Conservation (phyloP, 1,140 invertebrate genomes). For the Aporrectodea caliginosa region DNA sequence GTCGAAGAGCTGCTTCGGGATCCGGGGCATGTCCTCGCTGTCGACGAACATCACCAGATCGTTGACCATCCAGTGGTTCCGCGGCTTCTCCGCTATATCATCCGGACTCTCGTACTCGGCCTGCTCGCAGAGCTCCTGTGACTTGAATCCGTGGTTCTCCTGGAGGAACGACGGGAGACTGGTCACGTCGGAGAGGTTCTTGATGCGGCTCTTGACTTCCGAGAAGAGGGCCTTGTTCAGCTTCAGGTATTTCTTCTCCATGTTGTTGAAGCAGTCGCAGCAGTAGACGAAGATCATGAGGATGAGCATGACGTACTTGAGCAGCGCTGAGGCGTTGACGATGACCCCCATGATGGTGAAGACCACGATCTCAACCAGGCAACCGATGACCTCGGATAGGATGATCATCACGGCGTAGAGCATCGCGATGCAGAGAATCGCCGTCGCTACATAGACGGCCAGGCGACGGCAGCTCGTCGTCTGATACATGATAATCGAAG, state of each 20-base stretch:
- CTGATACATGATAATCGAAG: background rate
- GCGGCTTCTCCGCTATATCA: conserved; percentile 41
- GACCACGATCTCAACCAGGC: conserved; percentile 47
- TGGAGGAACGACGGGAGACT: conserved; percentile 49
- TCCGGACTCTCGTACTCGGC: conserved; percentile 32
- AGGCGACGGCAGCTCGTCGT: conserved; percentile 28
- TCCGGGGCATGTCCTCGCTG: conserved; percentile 50
- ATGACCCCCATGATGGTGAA: conserved; percentile 56
- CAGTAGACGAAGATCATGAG: conserved; percentile 53
- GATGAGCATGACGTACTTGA: conserved; percentile 51
- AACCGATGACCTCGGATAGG: conserved; percentile 44
- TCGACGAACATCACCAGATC: conserved; percentile 51
- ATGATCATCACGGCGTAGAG: conserved; percentile 46
- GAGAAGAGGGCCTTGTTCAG: conserved; percentile 50
- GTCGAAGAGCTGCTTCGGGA: conserved; percentile 48
- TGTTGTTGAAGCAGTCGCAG: conserved; percentile 53
- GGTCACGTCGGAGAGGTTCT: conserved; percentile 50
- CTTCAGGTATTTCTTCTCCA: conserved; percentile 52
- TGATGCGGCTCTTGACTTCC: conserved; percentile 49
- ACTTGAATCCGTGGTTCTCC: conserved; percentile 43
- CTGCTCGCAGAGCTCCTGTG: conserved; percentile 32
- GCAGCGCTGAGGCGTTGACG: conserved; percentile 49
- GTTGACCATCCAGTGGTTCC: conserved; percentile 45
- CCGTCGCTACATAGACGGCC: conserved; percentile 37
- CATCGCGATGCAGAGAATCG: conserved; percentile 43